Evolutionary conservation across 1,140 invertebrate genomes (phyloP).

Genomic region (Panulirus ornatus): DNA sequence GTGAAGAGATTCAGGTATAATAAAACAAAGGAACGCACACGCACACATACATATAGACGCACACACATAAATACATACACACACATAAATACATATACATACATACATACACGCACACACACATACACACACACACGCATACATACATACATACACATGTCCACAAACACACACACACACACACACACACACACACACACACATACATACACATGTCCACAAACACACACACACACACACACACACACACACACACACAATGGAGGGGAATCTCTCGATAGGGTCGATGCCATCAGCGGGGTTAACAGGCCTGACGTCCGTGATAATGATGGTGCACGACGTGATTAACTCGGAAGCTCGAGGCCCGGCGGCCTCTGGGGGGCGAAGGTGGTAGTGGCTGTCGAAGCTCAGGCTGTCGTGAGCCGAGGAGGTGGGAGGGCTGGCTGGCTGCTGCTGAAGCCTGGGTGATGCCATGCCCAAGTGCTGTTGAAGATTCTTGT

Average conservation of each 20-base stretch:
- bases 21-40: background rate
- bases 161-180: no score
- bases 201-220: no score
- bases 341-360: background rate
- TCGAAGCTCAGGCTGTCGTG: background rate
- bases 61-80: background rate
- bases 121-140: no score
- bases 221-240: no score
- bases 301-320: constrained; percentile 2
- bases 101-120: background rate
- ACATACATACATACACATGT: no score
- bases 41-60: no score
- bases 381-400: no score
- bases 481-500: background rate
- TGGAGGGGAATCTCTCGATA: background rate
- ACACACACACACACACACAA: background rate
- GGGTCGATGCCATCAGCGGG: background rate
- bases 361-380: background rate
- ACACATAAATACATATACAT: background rate
- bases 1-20: background rate
- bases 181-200: no score
- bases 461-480: background rate
- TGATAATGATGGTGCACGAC: constrained; percentile 9
- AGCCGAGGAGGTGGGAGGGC: background rate
- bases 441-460: background rate